Percentiles rank a stretch among this genome's conserved stretches.
These are phyloP conservation scores for Epirrita christyi DNA, from an alignment of 2,888 invertebrate species.

Conservation along the genomic window DNA sequence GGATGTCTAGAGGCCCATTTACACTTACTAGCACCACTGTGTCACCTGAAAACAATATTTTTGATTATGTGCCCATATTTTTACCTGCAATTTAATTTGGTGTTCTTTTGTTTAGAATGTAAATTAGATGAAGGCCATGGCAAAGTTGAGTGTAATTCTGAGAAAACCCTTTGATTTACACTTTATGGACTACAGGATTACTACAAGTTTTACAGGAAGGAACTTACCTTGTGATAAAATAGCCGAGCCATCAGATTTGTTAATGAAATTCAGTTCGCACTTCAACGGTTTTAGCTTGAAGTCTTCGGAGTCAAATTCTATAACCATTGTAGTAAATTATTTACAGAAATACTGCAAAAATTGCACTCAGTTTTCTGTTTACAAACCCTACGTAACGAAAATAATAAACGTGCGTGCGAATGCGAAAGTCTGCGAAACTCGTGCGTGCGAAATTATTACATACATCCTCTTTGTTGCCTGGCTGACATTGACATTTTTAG, in stretches of 20 bases:
- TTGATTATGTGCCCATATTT: too few relatives aligned
- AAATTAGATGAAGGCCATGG: too few relatives aligned
- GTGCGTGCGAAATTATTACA: too few relatives aligned
- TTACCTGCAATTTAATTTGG: too few relatives aligned
- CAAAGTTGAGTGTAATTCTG: too few relatives aligned
- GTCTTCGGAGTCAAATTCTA: constrained; percentile 52
- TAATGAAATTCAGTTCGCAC: constrained; percentile 89
- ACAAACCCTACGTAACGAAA: too few relatives aligned
- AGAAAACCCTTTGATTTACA: too few relatives aligned
- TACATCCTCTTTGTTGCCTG: too few relatives aligned
- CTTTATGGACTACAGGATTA: too few relatives aligned
- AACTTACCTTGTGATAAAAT: constrained; percentile 89
- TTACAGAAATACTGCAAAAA: not conserved
- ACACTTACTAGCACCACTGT: constrained; percentile 91
- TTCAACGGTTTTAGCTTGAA: constrained; percentile 80
- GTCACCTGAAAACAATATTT: constrained; percentile 84
- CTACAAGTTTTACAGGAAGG: not conserved
- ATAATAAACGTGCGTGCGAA: too few relatives aligned
- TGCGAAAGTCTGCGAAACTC: too few relatives aligned
- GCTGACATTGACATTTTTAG: too few relatives aligned
- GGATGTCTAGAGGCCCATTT: constrained; percentile 93
- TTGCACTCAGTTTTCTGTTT: not conserved
- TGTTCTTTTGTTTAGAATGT: not conserved
- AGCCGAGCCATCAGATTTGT: constrained; percentile 91
- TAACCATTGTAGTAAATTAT: constrained; percentile 49